Evolutionary conservation across 2,113 vertebrate genomes (phyloP), one percentile per base, ranked within the genome.

Genomic region (Hemichromis elongatus): DNA sequence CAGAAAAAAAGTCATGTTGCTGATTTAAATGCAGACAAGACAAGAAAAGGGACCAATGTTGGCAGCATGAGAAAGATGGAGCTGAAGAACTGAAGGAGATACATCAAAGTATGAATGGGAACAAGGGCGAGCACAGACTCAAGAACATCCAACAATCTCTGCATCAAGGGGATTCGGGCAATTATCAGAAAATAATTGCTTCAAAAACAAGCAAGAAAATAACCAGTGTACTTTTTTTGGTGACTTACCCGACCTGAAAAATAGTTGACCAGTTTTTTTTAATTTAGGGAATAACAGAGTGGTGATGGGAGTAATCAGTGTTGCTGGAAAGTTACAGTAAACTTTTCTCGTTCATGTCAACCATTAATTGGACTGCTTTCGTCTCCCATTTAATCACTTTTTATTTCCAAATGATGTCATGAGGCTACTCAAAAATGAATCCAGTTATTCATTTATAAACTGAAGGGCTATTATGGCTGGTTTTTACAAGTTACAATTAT

Each of bases 1-100:
- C 88, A 30, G 94, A 94, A 87, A 95, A 94, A 75, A 95, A 94
- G 79, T 82, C 84, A 0, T 95, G 95, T 9, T 95, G 94, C 85
- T 94, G 92, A 95, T 56, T 12, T 1, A 5, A 26, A 50, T 0
- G 11, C n/a, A 11, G 28, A 21, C 1, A 3, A 7, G 30, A 81
- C 9, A 66, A 33, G 45, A 50, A 63, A n/a, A 3, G 5, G 4
- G 26, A 59, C 24, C 2, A 5, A 50, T 4, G 3, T 13, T 63
- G 33, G 16, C 6, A n/a, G 37, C 5, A 66, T 11, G 52, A 61
- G 13, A 8, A 73, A 9, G 26, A 73, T 35, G 21, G 57, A 13
- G 18, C 3, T n/a, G 40, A 78, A 18, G 12, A 66, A 40, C 8
- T 24, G 18, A 53, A 33, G 37, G 63, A 5, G 18, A 50, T 13